Percentiles rank a stretch among this genome's conserved stretches.
Conservation (phyloP, 2,888 invertebrate genomes). For the Fragum fragum region DNA sequence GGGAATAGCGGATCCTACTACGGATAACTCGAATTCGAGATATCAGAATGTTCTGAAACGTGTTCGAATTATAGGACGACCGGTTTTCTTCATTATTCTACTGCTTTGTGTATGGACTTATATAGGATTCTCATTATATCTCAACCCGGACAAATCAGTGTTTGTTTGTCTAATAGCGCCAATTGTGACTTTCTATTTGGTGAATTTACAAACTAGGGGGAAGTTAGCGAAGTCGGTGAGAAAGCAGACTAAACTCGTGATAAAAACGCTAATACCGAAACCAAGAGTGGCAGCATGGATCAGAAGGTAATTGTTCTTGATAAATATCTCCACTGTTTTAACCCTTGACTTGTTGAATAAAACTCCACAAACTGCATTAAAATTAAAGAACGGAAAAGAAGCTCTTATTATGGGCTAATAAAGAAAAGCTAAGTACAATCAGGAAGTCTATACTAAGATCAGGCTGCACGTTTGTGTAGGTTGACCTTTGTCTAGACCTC, state of each 20-base stretch:
- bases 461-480: no score
- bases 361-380: no score
- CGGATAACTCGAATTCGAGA: neutral
- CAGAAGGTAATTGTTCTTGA: constrained; percentile 19
- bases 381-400: no score
- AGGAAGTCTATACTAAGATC: no score
- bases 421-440: no score
- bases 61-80: neutral
- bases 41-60: neutral
- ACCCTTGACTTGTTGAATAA: no score
- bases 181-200: neutral
- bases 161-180: constrained; percentile 21
- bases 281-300: constrained; percentile 1
- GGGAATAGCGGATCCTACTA: neutral
- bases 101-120: constrained; percentile 4
- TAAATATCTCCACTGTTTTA: no score
- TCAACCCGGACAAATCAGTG: constrained; percentile 16
- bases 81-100: neutral
- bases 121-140: constrained; percentile 16
- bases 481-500: no score
- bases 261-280: neutral
- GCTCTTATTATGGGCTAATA: no score
- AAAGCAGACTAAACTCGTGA: neutral
- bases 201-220: constrained; percentile 26
- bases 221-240: neutral